phyloP scores from a whole-genome alignment of 2,797 vertebrate species.

The Molossus molossus region DNA sequence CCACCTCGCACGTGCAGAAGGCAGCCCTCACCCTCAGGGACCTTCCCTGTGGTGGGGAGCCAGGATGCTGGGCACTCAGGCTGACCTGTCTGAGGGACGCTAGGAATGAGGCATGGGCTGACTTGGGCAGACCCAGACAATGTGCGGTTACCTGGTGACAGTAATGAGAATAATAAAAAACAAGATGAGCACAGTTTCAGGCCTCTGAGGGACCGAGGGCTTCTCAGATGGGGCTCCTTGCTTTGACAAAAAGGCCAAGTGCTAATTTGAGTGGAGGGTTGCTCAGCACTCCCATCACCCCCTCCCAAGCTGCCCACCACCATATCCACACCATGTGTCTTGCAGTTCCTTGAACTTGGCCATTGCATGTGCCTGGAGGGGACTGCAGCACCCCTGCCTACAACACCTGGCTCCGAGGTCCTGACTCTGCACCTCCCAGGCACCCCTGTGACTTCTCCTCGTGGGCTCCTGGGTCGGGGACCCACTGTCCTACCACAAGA shows the following conservation, averaged over 20 bases:
- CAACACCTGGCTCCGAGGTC: background rate
- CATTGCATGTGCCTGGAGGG: background rate
- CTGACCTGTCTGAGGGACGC: background rate
- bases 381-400: background rate
- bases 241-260: background rate
- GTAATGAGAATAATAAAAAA: background rate
- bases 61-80: background rate
- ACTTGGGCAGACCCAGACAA: background rate
- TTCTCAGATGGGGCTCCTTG: background rate
- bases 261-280: background rate
- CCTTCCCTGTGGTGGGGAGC: background rate
- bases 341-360: background rate
- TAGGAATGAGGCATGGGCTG: fast-evolving
- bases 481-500: background rate
- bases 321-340: fast-evolving
- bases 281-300: background rate
- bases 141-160: background rate
- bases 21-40: background rate
- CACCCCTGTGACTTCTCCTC: background rate
- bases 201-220: background rate
- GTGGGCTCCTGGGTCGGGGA: fast-evolving
- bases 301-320: background rate
- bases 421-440: background rate
- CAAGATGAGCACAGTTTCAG: background rate
- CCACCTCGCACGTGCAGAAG: fast-evolving